These are phyloP conservation scores for Leptogaster cylindrica DNA, from an alignment of 2,888 invertebrate species.

Conservation along the genomic window DNA sequence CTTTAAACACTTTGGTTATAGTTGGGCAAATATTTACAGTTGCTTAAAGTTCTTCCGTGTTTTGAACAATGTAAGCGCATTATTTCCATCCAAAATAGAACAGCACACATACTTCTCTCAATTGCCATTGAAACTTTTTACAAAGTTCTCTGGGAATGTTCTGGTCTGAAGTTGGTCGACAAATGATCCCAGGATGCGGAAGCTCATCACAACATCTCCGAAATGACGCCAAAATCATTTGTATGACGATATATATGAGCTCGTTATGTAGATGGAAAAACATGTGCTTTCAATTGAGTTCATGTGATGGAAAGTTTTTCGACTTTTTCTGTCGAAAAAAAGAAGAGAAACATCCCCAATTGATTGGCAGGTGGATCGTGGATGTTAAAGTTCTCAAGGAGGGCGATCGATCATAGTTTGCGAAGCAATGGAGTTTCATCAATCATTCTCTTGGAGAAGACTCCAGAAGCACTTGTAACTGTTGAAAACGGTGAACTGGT, in stretches of 20 bases:
- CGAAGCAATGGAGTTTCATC: conserved; percentile 24
- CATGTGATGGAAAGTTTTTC: conserved; percentile 28
- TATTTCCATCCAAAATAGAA: too few relatives aligned
- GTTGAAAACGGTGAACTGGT: conserved; percentile 8
- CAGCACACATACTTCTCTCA: too few relatives aligned
- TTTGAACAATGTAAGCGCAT: too few relatives aligned
- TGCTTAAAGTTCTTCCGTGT: too few relatives aligned
- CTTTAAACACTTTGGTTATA: too few relatives aligned
- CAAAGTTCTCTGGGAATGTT: conserved; percentile 14
- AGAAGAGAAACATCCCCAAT: too few relatives aligned
- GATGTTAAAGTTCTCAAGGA: conserved; percentile 35
- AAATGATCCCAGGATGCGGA: conserved; percentile 33
- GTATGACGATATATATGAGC: conserved; percentile 23
- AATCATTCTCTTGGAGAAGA: conserved; percentile 14
- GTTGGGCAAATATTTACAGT: too few relatives aligned
- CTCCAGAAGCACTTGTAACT: conserved; percentile 32
- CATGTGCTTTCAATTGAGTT: neutral
- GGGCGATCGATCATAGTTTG: conserved; percentile 30
- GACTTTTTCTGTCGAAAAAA: conserved; percentile 1
- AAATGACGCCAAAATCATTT: conserved; percentile 28
- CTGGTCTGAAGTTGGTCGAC: conserved; percentile 9
- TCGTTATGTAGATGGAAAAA: conserved; percentile 32
- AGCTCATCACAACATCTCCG: conserved; percentile 26
- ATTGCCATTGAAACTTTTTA: conserved; percentile 5
- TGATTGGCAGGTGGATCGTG: conserved; percentile 34